Conservation (phyloP, 2,113 vertebrate species). For the Ctenomys sociabilis region DNA sequence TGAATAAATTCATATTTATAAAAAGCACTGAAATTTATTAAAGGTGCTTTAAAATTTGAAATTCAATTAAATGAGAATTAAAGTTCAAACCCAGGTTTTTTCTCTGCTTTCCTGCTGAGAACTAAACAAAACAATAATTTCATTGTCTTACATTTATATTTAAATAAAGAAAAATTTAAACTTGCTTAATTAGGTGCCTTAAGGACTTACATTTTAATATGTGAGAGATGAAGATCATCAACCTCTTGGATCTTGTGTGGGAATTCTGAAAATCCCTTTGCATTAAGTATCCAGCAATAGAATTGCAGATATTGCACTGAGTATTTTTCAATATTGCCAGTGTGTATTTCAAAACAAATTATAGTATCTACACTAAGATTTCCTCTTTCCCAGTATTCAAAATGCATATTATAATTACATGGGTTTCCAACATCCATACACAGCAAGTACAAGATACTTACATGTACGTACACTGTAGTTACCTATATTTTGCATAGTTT, state of each 20-base stretch:
- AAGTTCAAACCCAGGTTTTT: conserved; percentile 74
- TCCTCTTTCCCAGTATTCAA: conserved; percentile 86
- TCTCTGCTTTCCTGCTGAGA: conserved; percentile 80
- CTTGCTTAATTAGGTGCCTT: conserved; percentile 74
- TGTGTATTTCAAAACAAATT: conserved; percentile 80
- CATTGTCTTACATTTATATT: conserved; percentile 77
- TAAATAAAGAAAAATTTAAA: conserved; percentile 78
- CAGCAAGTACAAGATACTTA: conserved; percentile 92
- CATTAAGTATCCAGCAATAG: conserved; percentile 80
- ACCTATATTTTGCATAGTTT: conserved; percentile 93
- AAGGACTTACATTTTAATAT: conserved; percentile 70
- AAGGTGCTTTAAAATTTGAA: conserved; percentile 77
- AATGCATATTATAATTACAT: conserved; percentile 92
- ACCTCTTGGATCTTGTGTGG: conserved; percentile 63
- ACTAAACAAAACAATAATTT: conserved; percentile 79
- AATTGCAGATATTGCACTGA: conserved; percentile 87
- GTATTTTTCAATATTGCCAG: conserved; percentile 81
- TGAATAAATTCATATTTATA: conserved; percentile 81
- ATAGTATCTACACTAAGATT: conserved; percentile 81
- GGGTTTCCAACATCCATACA: conserved; percentile 89
- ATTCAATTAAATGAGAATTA: conserved; percentile 77
- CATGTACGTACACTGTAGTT: conserved; percentile 90
- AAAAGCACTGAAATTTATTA: conserved; percentile 70
- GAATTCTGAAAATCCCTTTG: conserved; percentile 75
- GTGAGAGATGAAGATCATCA: conserved; percentile 76